Evolutionary conservation across 2,113 vertebrate genomes (phyloP).

Genomic region (Neofelis nebulosa): DNA sequence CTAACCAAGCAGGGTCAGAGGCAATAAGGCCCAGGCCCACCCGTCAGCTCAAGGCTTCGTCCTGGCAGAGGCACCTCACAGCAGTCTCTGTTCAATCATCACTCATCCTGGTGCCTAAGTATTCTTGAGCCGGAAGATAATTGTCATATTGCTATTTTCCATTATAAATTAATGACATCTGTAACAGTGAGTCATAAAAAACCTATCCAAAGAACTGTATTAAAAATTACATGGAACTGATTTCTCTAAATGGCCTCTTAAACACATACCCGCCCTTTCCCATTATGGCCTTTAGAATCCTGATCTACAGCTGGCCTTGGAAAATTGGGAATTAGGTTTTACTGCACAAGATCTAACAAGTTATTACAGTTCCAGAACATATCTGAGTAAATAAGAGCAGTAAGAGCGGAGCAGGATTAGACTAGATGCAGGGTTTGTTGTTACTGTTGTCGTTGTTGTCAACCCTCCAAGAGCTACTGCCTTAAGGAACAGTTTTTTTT

Average conservation of each 20-base stretch:
- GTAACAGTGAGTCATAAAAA: conserved; percentile 74
- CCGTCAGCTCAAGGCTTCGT: background rate
- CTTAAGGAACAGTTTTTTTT: background rate
- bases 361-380: conserved; percentile 54
- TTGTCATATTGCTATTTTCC: conserved; percentile 71
- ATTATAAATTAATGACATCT: conserved; percentile 78
- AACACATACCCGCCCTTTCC: conserved; percentile 68
- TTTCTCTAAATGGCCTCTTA: conserved; percentile 69
- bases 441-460: background rate
- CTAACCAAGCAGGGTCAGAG: background rate
- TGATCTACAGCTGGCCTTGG: conserved; percentile 69
- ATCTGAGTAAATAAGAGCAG: conserved; percentile 51
- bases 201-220: conserved; percentile 69
- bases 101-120: conserved; percentile 34
- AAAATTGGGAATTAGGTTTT: conserved; percentile 70
- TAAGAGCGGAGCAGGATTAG: conserved; percentile 21
- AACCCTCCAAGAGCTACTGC: conserved; percentile 35
- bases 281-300: conserved; percentile 71
- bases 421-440: background rate
- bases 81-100: conserved; percentile 60
- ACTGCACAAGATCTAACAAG: conserved; percentile 67
- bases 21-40: background rate
- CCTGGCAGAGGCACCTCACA: background rate
- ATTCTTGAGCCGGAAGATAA: conserved; percentile 56
- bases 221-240: conserved; percentile 74